Conservation (phyloP, 2,888 invertebrate genomes). For the Plusia festucae region DNA sequence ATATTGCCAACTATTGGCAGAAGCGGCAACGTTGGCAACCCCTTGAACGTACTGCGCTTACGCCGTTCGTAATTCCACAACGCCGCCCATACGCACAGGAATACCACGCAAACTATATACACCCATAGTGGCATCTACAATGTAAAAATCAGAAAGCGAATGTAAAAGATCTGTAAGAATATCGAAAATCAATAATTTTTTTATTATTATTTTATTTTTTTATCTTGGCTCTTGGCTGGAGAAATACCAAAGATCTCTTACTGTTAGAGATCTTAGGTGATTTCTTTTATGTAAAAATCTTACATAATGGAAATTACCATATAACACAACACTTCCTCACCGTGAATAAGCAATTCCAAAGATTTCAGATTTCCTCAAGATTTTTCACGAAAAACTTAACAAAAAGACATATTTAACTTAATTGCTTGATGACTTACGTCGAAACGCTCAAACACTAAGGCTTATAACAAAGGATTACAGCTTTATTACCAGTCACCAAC, state of each 20-base stretch:
- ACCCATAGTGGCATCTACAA: slow-evolving; percentile 60
- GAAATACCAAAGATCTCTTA: too few relatives aligned
- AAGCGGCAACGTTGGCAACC: slow-evolving; percentile 64
- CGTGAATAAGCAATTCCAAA: too few relatives aligned
- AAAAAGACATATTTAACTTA: too few relatives aligned
- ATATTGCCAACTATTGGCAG: slow-evolving; percentile 73
- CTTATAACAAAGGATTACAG: slow-evolving; percentile 23
- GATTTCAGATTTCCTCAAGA: too few relatives aligned
- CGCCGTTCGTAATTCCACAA: slow-evolving; percentile 61
- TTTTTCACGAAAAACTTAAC: too few relatives aligned
- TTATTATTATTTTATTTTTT: too few relatives aligned
- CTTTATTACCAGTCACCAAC: slow-evolving; percentile 3
- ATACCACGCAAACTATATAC: slow-evolving; percentile 34
- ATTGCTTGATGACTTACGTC: slow-evolving; percentile 25
- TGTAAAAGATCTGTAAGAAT: too few relatives aligned
- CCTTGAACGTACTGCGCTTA: slow-evolving; percentile 58
- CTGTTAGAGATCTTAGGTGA: too few relatives aligned
- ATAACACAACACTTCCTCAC: neutral
- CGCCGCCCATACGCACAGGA: slow-evolving; percentile 46
- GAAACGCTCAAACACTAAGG: slow-evolving; percentile 12
- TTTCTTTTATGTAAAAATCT: too few relatives aligned
- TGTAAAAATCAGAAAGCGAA: neutral
- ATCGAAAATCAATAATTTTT: too few relatives aligned
- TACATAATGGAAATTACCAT: neutral
- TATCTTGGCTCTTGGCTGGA: too few relatives aligned